Percentiles rank a stretch among this genome's conserved stretches.
These are phyloP conservation scores for Anoplopoma fimbria DNA, from an alignment of 2,113 vertebrate genomes.

Conservation along the genomic window DNA sequence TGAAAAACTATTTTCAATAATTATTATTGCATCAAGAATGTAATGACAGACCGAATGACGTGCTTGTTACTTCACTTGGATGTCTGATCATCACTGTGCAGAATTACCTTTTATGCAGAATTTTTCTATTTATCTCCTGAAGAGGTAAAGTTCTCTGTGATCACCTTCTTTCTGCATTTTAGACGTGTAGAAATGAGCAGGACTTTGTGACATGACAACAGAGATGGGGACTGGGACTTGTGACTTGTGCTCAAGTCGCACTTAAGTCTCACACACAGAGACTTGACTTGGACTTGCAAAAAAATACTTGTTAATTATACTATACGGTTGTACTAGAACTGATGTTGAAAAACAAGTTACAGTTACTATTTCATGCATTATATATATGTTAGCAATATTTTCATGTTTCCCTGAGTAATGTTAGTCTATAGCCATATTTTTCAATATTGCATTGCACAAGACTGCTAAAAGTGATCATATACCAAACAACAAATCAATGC, in stretches of 20 bases:
- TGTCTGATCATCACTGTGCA: not conserved
- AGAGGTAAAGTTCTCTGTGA: not conserved
- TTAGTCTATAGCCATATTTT: too few relatives aligned
- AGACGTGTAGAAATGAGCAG: not conserved
- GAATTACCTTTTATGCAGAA: not conserved
- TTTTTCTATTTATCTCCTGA: not conserved
- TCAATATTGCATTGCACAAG: too few relatives aligned
- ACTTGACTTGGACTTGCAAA: not conserved
- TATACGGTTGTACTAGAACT: too few relatives aligned
- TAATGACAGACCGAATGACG: not conserved
- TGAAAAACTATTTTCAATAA: not conserved
- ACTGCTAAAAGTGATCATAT: too few relatives aligned
- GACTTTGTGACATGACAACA: not conserved
- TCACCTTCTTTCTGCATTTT: not conserved
- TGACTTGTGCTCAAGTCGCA: too few relatives aligned
- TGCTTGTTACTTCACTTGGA: not conserved
- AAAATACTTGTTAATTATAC: not conserved
- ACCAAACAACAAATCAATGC: too few relatives aligned
- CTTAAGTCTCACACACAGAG: not conserved
- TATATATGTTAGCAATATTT: too few relatives aligned
- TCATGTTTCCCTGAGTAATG: too few relatives aligned
- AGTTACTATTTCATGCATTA: too few relatives aligned
- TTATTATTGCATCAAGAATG: not conserved
- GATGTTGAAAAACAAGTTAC: too few relatives aligned
- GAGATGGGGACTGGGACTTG: not conserved